Percentiles rank a stretch among this genome's conserved stretches.
Conservation (phyloP, 2,797 vertebrate species). For the Emydoidea blandingii region DNA sequence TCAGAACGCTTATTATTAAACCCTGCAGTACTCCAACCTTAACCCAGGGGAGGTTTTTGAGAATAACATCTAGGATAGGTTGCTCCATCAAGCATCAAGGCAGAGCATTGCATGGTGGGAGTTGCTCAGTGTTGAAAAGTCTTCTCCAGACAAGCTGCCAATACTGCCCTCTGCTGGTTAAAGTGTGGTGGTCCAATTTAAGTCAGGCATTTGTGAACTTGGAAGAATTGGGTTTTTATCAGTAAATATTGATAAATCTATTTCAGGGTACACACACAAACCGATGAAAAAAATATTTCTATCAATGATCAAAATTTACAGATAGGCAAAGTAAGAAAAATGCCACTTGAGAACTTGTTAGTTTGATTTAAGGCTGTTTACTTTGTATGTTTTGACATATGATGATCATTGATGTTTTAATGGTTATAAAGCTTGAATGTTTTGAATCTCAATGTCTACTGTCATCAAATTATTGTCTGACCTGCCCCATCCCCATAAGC, state of each 20-base stretch:
- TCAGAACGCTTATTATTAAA: background rate
- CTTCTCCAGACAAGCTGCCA: background rate
- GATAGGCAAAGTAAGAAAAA: background rate
- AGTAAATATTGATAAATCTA: no score
- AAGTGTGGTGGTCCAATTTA: background rate
- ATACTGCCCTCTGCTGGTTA: conserved; percentile 16
- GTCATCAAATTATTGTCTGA: background rate
- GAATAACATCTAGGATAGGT: background rate
- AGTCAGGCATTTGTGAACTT: background rate
- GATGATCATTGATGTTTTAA: background rate
- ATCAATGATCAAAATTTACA: background rate
- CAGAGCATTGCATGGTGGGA: background rate
- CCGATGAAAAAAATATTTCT: background rate
- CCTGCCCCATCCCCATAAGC: background rate
- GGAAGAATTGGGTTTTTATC: background rate
- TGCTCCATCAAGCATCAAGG: background rate
- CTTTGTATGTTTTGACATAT: background rate
- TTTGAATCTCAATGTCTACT: background rate
- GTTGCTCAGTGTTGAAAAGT: background rate
- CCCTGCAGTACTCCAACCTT: accelerated
- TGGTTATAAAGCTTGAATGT: background rate
- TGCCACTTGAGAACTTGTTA: background rate
- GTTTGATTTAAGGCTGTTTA: background rate
- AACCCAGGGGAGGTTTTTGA: background rate
- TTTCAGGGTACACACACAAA: background rate